Evolutionary conservation across 2,797 vertebrate species (phyloP).

Genomic region (Coregonus ussuriensis): DNA sequence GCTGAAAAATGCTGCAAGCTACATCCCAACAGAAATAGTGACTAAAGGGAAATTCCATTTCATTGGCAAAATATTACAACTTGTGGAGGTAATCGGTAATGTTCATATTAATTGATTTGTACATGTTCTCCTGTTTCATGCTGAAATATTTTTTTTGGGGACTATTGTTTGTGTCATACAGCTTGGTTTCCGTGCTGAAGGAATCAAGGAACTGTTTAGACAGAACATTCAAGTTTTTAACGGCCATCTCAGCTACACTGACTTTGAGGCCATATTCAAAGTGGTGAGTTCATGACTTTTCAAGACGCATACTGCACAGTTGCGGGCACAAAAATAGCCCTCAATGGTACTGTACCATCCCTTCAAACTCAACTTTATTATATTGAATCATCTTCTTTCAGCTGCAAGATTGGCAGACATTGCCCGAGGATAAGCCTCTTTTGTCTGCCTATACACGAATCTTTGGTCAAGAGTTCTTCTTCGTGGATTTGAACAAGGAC

Average conservation of each 20-base stretch:
- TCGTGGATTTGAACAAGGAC: conserved; percentile 72
- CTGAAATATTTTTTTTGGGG: background rate
- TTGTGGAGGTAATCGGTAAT: conserved; percentile 77
- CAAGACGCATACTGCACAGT: background rate
- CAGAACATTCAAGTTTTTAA: conserved; percentile 58
- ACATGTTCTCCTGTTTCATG: conserved; percentile 15
- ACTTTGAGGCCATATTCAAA: conserved; percentile 73
- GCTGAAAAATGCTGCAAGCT: conserved; percentile 71
- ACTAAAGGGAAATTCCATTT: conserved; percentile 70
- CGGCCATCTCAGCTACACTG: conserved; percentile 67
- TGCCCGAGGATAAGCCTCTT: conserved; percentile 71
- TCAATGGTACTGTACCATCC: background rate
- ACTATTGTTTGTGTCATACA: conserved; percentile 41
- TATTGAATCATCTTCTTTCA: conserved; percentile 50
- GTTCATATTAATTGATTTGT: background rate
- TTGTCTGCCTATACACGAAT: conserved; percentile 71
- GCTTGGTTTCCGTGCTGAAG: conserved; percentile 78
- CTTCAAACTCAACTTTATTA: background rate
- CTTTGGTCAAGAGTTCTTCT: conserved; percentile 81
- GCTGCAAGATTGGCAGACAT: conserved; percentile 78
- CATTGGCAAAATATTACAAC: conserved; percentile 76
- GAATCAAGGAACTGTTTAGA: conserved; percentile 75
- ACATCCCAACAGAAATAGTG: conserved; percentile 78
- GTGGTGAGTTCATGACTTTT: conserved; percentile 68
- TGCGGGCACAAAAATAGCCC: too few relatives aligned